Evolutionary conservation across 2,888 invertebrate species (phyloP), one percentile per base, ranked within the genome.

Genomic region (Diabrotica balteata): DNA sequence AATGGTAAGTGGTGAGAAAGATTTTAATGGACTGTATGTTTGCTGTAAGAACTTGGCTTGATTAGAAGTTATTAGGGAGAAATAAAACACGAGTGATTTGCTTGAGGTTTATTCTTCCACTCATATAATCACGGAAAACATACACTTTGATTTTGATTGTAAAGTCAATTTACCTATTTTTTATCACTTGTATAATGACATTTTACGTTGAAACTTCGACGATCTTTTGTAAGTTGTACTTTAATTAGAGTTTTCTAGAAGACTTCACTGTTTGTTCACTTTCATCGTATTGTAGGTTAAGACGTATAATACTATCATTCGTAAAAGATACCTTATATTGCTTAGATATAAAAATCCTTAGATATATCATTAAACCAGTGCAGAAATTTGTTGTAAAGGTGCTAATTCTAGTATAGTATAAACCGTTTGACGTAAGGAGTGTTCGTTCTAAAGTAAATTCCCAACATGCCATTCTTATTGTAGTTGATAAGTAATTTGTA

Each of bases 301-400:
- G 32, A 32, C 32, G 4, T 32, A 32, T 32, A 32, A 32, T 32
- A 11, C 22, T 6, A 4, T 51, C 17, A 51, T 51, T 51, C n/a
- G 10, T 10, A 49, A 49, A 10, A 49, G 11, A 11, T 49, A 49
- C 10, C 7, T 10, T n/a, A 11, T n/a, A 54, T 43, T 54, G 11
- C 4, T 43, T 43, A 43, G 7, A 43, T 43, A 10, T 43, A 43
- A 54, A 53, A 54, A 54, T 54, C 43, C n/a, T 54, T 10, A n/a
- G 42, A 54, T 54, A n/a, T 54, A 11, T 43, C 54, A 54, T 43
- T 54, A 11, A n/a, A 54, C 11, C 54, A n/a, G 54, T 54, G 54
- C 54, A 54, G 54, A 54, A 54, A 54, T 43, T 7, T 54, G n/a
- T 43, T 43, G n/a, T 22, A 42, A 43, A 54, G 54, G 54, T 54